Base-by-base conservation (phyloP, 2,888 invertebrate genomes). In the Calliscelio sp. region DNA sequence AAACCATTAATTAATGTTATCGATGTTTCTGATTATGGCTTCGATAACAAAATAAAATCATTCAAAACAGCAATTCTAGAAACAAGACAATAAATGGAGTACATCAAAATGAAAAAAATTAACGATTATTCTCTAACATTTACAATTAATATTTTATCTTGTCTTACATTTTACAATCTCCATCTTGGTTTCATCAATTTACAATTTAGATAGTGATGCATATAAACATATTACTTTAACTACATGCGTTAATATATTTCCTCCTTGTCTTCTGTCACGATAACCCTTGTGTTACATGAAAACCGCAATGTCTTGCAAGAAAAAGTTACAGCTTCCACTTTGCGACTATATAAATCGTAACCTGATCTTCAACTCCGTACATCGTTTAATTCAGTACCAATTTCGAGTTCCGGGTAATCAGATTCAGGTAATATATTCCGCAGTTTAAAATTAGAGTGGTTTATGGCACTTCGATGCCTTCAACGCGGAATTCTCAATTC, bases 291-390 rank as follows among this genome's bases (percentile, higher is more conserved):
- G n/a, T n/a, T 46, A 10, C 4, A 18, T 46, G 46, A 18, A 46
- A 18, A 46, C 18, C 18, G 10, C 46, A 20, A 46, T 46, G 6
- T 7, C 18, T 18, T n/a, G n/a, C 24, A 6, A n/a, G 51, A 53
- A 53, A 25, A 53, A 53, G 11, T 46, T 46, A 46, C 46, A 46
- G 20, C 46, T 18, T 18, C 46, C 7, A 18, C 14, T 16, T 63
- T 18, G 28, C 46, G n/a, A 63, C 28, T 63, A 46, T 18, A 46
- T 46, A 63, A 63, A 63, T 63, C 18, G 63, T 63, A 63, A 63
- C 16, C 28, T 18, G 63, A 63, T 63, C 41, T 22, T 41, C 24
- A 41, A 24, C 44, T 41, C 35, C 6, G 57, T 35, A 4, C 41
- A 16, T 41, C 35, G 20, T 35, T 35, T 61, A 11, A n/a, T n/a